Percentiles rank a stretch among this genome's conserved stretches.
These are phyloP conservation scores for Paralichthys olivaceus DNA, from an alignment of 2,113 vertebrate genomes.

Conservation along the genomic window DNA sequence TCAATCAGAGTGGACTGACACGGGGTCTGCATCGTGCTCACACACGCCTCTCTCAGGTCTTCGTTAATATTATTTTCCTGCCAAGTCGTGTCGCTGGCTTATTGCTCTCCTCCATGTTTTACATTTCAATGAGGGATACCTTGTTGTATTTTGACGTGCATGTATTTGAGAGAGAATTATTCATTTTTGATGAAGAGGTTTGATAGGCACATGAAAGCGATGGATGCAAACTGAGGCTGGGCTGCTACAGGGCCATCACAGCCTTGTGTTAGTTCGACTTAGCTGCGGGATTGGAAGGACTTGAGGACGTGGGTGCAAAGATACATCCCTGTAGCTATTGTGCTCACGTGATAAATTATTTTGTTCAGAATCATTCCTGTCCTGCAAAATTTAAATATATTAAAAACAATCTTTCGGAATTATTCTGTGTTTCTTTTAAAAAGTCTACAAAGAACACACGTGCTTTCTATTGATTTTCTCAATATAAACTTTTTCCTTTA, in stretches of 20 bases:
- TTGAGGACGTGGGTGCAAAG: background rate
- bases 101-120: slow-evolving; percentile 25
- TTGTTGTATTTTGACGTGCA: slow-evolving; percentile 15
- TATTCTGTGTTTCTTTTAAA: too few relatives aligned
- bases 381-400: too few relatives aligned
- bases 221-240: slow-evolving; percentile 28
- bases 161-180: slow-evolving; percentile 35
- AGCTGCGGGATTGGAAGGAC: slow-evolving; percentile 5
- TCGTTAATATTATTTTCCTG: slow-evolving; percentile 57
- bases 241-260: slow-evolving; percentile 8
- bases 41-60: slow-evolving; percentile 35
- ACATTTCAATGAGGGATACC: slow-evolving; percentile 43
- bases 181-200: slow-evolving; percentile 43
- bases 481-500: too few relatives aligned
- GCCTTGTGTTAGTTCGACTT: slow-evolving; percentile 1
- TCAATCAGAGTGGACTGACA: slow-evolving; percentile 46
- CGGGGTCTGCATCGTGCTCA: slow-evolving; percentile 21
- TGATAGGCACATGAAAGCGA: slow-evolving; percentile 40
- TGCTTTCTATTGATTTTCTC: too few relatives aligned
- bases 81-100: slow-evolving; percentile 10
- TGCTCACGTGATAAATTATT: too few relatives aligned
- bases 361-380: too few relatives aligned
- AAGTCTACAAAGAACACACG: too few relatives aligned
- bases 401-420: too few relatives aligned
- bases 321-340: background rate